phyloP scores from a whole-genome alignment of 2,888 invertebrate genomes.

The Romanomermis culicivorax region DNA sequence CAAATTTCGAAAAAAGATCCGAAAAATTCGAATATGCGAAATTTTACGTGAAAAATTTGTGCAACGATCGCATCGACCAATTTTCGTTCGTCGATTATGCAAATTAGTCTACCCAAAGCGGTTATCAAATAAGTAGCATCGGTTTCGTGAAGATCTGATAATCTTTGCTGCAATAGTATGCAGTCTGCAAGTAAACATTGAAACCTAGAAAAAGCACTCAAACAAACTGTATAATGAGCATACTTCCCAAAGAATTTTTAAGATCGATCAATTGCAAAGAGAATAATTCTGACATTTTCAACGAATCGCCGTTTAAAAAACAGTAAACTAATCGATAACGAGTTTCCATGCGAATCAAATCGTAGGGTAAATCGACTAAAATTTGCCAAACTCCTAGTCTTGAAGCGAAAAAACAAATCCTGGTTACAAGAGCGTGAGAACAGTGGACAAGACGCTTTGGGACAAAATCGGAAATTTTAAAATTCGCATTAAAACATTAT shows the following conservation, averaged over 20 bases:
- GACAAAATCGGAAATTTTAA: too few relatives aligned
- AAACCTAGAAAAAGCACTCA: too few relatives aligned
- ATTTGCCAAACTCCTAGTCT: slow-evolving; percentile 25
- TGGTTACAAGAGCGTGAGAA: slow-evolving; percentile 2
- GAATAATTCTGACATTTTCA: too few relatives aligned
- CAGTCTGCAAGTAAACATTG: neutral
- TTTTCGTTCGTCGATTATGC: neutral
- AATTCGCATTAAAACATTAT: too few relatives aligned
- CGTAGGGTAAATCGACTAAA: slow-evolving; percentile 23
- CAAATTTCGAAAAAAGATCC: neutral
- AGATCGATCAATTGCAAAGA: too few relatives aligned
- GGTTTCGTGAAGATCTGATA: slow-evolving; percentile 12
- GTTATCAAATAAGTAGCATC: slow-evolving; percentile 15
- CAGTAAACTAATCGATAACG: slow-evolving; percentile 2
- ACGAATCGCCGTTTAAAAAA: neutral
- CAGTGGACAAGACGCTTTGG: slow-evolving; percentile 18
- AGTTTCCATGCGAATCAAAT: neutral
- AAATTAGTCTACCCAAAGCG: slow-evolving; percentile 14
- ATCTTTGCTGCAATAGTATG: slow-evolving; percentile 10
- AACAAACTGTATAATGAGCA: neutral
- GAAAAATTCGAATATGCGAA: neutral
- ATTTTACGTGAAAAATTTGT: neutral
- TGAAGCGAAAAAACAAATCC: slow-evolving; percentile 8
- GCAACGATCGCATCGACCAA: neutral
- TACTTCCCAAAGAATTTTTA: neutral